Conservation (phyloP, 2,113 vertebrate genomes). For the Picathartes gymnocephalus region DNA sequence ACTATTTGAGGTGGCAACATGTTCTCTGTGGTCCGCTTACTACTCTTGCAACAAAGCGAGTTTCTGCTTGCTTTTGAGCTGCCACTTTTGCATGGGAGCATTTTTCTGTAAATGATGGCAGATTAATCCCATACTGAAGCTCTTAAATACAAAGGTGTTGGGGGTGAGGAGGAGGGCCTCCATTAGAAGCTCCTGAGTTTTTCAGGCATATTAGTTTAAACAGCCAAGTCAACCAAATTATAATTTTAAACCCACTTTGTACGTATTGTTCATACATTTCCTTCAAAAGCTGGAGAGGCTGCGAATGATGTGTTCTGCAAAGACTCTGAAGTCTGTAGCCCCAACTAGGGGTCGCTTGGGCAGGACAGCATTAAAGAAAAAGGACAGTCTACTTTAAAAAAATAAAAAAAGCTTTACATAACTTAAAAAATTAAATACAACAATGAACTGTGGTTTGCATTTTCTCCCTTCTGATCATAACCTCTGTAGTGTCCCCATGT, state of each 20-base stretch:
- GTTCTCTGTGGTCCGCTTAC: background rate
- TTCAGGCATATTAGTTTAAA: background rate
- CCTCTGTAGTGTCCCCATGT: fast-evolving
- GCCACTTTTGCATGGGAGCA: background rate
- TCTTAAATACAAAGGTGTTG: background rate
- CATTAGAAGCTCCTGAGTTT: background rate
- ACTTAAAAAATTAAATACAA: background rate
- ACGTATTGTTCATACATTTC: background rate
- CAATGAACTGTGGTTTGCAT: background rate
- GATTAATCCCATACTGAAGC: background rate
- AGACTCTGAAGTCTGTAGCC: background rate
- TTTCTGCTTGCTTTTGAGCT: background rate
- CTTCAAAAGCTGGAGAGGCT: background rate
- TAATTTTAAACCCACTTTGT: background rate
- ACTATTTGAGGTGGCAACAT: background rate
- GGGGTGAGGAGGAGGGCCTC: background rate
- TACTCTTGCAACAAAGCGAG: background rate
- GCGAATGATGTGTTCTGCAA: background rate
- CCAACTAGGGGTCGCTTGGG: background rate
- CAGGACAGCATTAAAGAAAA: background rate
- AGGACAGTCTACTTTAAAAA: background rate
- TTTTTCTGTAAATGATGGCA: background rate
- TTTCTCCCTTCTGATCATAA: background rate
- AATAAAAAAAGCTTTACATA: background rate
- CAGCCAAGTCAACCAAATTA: background rate